A percentile compares a stretch with the other conserved stretches of the same genome.
These are phyloP conservation scores for Hemichromis elongatus DNA, from an alignment of 2,113 vertebrate species.

Conservation along the genomic window DNA sequence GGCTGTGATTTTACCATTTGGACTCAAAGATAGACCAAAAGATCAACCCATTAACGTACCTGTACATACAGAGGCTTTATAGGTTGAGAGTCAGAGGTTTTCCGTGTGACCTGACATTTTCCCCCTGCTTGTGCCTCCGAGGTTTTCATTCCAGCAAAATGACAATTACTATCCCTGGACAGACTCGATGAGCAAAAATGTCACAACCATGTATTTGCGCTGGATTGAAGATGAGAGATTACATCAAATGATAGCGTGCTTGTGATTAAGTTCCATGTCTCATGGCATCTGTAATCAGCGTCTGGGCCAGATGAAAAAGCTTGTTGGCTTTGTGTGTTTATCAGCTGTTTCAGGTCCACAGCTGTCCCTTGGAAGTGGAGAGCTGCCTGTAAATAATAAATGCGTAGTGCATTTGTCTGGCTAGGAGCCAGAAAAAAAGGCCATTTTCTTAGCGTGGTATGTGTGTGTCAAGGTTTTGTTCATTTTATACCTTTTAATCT, in stretches of 20 bases:
- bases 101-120: background rate
- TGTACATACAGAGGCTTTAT: background rate
- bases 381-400: conserved; percentile 72
- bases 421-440: conserved; percentile 54
- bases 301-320: conserved; percentile 77
- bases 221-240: conserved; percentile 57
- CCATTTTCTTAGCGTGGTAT: conserved; percentile 16
- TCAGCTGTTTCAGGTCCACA: conserved; percentile 76
- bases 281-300: conserved; percentile 78
- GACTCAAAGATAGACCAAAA: background rate
- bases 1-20: background rate
- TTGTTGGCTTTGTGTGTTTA: conserved; percentile 67
- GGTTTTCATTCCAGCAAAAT: conserved; percentile 27
- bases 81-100: background rate
- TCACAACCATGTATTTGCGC: conserved; percentile 52
- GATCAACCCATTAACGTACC: background rate
- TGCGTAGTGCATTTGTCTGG: conserved; percentile 66
- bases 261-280: conserved; percentile 72
- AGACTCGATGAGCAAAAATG: conserved; percentile 58
- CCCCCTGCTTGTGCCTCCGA: background rate
- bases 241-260: conserved; percentile 72
- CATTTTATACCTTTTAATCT: conserved; percentile 75
- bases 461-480: conserved; percentile 45
- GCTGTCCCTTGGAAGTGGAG: conserved; percentile 72
- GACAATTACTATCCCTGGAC: conserved; percentile 31